Conservation (phyloP, 2,888 invertebrate genomes). For the Eremobia ochroleuca region DNA sequence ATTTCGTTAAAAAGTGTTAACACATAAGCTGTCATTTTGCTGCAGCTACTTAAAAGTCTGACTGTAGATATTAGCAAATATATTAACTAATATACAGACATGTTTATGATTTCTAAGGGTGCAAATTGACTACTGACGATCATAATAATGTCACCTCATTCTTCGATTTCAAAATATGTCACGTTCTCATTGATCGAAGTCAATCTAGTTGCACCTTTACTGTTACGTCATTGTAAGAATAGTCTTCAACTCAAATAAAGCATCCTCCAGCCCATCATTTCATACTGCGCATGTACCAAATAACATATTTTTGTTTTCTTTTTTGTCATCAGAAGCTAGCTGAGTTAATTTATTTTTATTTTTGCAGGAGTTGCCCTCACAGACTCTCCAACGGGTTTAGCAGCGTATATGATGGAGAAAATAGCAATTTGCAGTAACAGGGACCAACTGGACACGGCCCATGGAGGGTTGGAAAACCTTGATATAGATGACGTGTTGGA, state of each 20-base stretch:
- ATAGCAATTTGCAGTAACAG: constrained; percentile 94
- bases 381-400: constrained; percentile 96
- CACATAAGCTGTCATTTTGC: too few relatives aligned
- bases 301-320: too few relatives aligned
- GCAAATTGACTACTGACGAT: neutral
- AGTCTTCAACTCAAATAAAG: neutral
- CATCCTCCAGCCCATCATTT: neutral
- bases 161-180: neutral
- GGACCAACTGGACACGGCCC: constrained; percentile 88
- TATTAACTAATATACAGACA: too few relatives aligned
- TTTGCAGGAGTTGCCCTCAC: constrained; percentile 92
- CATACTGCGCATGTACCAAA: too few relatives aligned
- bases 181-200: neutral
- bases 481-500: constrained; percentile 94
- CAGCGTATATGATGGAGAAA: constrained; percentile 97
- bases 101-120: neutral
- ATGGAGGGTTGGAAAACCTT: constrained; percentile 93
- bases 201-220: neutral
- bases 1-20: too few relatives aligned
- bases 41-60: too few relatives aligned
- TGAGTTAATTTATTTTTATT: neutral
- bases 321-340: too few relatives aligned
- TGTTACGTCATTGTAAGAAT: neutral
- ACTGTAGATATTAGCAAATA: too few relatives aligned
- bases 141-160: neutral